Evolutionary conservation across 2,797 vertebrate genomes (phyloP).

Genomic region (Leucoraja ocellata): DNA sequence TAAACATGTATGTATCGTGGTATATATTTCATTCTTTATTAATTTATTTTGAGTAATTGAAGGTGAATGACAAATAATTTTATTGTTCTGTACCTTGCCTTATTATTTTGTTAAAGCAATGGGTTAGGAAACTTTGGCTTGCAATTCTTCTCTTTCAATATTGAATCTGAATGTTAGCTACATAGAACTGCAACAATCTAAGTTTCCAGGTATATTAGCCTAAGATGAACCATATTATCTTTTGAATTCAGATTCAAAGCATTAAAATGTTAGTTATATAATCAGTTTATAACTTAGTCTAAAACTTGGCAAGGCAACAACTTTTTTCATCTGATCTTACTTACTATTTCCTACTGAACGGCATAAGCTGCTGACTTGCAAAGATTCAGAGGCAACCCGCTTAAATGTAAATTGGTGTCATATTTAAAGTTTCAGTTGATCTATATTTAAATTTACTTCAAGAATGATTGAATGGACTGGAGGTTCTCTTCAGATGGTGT

Average conservation of each 20-base stretch:
- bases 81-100: neutral
- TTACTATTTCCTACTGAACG: neutral
- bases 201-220: neutral
- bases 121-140: neutral
- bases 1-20: neutral
- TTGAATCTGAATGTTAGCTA: neutral
- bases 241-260: neutral
- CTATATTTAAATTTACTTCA: neutral
- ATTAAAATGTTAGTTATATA: neutral
- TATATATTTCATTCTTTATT: neutral
- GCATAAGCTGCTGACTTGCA: neutral
- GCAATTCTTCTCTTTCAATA: neutral
- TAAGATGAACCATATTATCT: neutral
- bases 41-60: conserved; percentile 18
- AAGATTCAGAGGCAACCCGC: neutral
- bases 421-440: neutral
- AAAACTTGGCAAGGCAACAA: neutral
- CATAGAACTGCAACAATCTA: neutral
- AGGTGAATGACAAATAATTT: neutral
- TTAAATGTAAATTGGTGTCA: neutral
- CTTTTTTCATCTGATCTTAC: neutral
- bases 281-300: neutral
- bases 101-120: neutral
- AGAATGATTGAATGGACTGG: neutral
- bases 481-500: neutral